Base-by-base conservation (phyloP, 2,888 invertebrate genomes). In the Brachypterus glaber region DNA sequence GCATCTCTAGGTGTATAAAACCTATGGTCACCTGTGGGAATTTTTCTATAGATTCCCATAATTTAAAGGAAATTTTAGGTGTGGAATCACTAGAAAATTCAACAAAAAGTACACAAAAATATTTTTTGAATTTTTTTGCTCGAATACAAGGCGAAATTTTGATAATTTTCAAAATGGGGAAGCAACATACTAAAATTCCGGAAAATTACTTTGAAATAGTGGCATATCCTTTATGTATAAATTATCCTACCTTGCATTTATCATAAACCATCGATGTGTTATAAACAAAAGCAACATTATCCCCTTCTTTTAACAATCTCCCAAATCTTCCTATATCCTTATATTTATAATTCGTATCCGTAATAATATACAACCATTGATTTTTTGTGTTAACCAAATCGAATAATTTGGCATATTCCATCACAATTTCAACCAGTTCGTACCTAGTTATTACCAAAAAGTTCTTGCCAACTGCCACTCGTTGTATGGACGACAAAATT, bases 361-460 rank as follows among this genome's bases (percentile, higher is more conserved):
- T 71, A 34, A 87, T 68, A 24, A 87, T 69, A 57, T 83, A 88
- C n/a, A 89, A 59, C 88, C 89, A 89, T 56, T 88, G 86, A 44
- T 78, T 83, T 49, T 68, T 71, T 0, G 83, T 79, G 52, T 79
- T 73, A 0, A 82, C 76, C 71, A 89, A 73, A 24, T 69, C 66
- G 33, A 80, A 61, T 0, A 72, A 67, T 30, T 80, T 76, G 0
- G 83, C 83, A 2, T 75, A 73, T 53, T 82, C 79, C 54, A 83
- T 75, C 46, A 86, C 70, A 1, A 73, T 72, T 9, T 74, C 69
- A 55, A 79, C 72, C 32, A 76, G 68, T 14, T 77, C 74, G 11
- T 70, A 65, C 3, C 71, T 72, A n/a, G 77, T 76, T 41, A 82
- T 72, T 3, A 76, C 76, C 52, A 82, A 63, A 57, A 77, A 82